These are phyloP conservation scores for Bombus haemorrhoidalis DNA, from an alignment of 1,140 invertebrate species.

Conservation along the genomic window DNA sequence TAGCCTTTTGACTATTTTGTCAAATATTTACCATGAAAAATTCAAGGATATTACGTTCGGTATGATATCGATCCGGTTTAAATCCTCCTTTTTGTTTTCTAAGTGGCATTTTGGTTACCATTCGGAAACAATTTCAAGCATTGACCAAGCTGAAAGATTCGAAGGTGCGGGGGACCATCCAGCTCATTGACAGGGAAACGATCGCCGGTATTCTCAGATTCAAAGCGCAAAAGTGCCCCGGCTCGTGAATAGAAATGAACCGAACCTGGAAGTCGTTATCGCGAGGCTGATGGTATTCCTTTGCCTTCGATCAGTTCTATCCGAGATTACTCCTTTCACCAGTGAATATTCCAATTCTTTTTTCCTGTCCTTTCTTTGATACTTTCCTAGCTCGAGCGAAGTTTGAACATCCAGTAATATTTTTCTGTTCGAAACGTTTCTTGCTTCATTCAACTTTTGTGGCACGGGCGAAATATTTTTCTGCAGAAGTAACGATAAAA, in stretches of 20 bases:
- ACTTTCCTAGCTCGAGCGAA: not conserved
- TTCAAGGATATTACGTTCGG: not conserved
- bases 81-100: not conserved
- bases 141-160: not conserved
- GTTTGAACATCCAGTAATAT: not conserved
- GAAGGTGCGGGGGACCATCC: not conserved
- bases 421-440: not conserved
- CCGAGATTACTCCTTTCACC: not conserved
- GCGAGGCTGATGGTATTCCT: not conserved
- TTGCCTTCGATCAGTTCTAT: not conserved
- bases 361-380: not conserved
- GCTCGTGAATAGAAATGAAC: conserved; percentile 23
- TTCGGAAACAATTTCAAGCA: conserved; percentile 23
- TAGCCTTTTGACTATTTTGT: not conserved
- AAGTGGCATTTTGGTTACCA: not conserved
- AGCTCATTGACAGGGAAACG: not conserved
- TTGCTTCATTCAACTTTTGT: not conserved
- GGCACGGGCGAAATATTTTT: too few species aligned
- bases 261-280: not conserved
- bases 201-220: conserved; percentile 21
- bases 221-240: not conserved
- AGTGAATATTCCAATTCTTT: not conserved
- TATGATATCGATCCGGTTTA: not conserved
- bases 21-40: too few species aligned
- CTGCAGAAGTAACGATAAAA: too few species aligned